Base-by-base conservation (phyloP, 2,888 invertebrate genomes). In the Fragum whitleyi region DNA sequence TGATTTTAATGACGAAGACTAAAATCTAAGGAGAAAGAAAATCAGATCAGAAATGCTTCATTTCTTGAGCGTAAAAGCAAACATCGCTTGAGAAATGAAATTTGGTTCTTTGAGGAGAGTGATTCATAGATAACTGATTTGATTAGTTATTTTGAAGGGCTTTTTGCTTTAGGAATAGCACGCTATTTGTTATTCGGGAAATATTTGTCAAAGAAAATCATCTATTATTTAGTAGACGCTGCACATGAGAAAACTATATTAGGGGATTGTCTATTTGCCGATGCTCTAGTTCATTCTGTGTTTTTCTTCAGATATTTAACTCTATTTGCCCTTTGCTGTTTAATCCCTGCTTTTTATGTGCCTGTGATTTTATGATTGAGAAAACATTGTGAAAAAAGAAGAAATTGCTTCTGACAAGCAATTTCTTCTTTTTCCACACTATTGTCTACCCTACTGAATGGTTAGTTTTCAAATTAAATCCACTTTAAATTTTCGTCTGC, bases 81-180 rank as follows among this genome's bases (percentile, higher is more conserved):
- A 65, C 42, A 42, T 65, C 21, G 21, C 65, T 28, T 65, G 16
- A 16, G 21, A 21, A 65, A 42, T 39, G 23, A 65, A 42, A 65
- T 65, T 65, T 42, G 23, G 14, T 42, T 42, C 23, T 65, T 65
- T 65, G 39, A 65, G 23, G 16, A 23, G 26, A 32, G 42, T 65
- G 65, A 65, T 65, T 65, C 65, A 65, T 65, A 42, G 61, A 61
- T 61, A 61, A 61, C 29, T 61, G 61, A 61, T 61, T 61, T 32
- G 61, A 61, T 61, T 61, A 61, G 61, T 29, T 29, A 28, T 61
- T 32, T 6, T 29, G 32, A n/a, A 61, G 29, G 61, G 21, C n/a
- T 29, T 32, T 47, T 61, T 19, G 32, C 29, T n/a, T 29, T 5
- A 32, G 32, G 32, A 61, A 32, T 29, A 61, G 26, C 19, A 32